Base-by-base conservation (phyloP, 2,888 invertebrate species). In the Diaphora mendica region DNA sequence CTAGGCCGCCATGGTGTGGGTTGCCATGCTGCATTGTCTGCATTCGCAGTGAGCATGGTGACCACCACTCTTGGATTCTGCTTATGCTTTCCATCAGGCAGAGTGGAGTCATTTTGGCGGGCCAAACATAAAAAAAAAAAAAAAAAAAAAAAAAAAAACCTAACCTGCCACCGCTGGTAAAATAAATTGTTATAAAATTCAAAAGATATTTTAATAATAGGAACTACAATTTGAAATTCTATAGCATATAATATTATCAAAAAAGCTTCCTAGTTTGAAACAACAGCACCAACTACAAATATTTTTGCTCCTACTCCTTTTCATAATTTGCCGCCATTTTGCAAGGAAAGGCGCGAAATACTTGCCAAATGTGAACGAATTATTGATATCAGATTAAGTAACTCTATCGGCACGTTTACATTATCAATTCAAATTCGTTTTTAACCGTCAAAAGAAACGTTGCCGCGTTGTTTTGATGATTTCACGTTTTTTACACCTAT, bases 391-490 rank as follows among this genome's bases (percentile, higher is more conserved):
- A 66, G 71, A 70, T 73, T 72, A 78, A 67, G 72, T 76, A 79
- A 79, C 73, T 76, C 81, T 81, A 83, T 89, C 82, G 79, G 73
- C 83, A 73, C 86, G 75, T 77, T 71, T 77, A 75, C 75, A 85
- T 88, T 90, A 90, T 91, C 90, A 87, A 88, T 88, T 88, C 81
- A 84, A 87, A 89, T 87, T 85, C 85, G 78, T 83, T 87, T 88
- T 86, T 87, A 85, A 84, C 86, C 86, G 86, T 82, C 88, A 86
- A 88, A 87, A 81, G 84, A 80, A 82, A 86, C 82, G 88, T 90
- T 39, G 11, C 39, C 39, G 39, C 39, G 39, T 39, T 92, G 91
- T 92, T 93, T 90, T 90, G 91, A 92, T 92, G 91, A 92, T 90
- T 91, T 80, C 89, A 84, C 87, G 88, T 87, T 89, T 88, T 67